Conservation (phyloP, 2,888 invertebrate genomes). For the Hydriomena furcata region DNA sequence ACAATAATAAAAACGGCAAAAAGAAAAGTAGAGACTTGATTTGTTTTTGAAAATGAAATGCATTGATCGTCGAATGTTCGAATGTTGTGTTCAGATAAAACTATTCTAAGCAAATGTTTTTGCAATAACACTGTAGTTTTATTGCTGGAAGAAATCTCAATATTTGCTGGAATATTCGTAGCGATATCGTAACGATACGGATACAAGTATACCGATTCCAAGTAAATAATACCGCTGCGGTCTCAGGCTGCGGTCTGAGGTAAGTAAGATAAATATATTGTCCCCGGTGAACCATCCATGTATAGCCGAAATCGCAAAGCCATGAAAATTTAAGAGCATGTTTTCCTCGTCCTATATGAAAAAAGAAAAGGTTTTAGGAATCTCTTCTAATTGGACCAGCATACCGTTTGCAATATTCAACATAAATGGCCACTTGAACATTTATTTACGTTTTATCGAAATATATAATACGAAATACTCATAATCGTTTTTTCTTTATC, state of each 20-base stretch:
- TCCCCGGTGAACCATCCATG: slow-evolving; percentile 35
- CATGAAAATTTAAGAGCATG: slow-evolving; percentile 36
- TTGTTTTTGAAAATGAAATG: no score
- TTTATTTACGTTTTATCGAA: slow-evolving; percentile 29
- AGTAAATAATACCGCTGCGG: slow-evolving; percentile 30
- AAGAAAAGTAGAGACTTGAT: no score
- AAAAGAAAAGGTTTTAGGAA: slow-evolving; percentile 31
- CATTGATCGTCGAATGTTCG: not conserved
- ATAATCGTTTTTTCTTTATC: slow-evolving; percentile 27
- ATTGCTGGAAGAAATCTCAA: not conserved
- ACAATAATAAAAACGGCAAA: no score
- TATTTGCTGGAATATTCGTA: slow-evolving; percentile 12
- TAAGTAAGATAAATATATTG: slow-evolving; percentile 38
- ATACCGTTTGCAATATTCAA: slow-evolving; percentile 18
- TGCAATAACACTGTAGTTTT: slow-evolving; percentile 10
- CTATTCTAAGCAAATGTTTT: slow-evolving; percentile 9
- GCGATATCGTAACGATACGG: slow-evolving; percentile 11
- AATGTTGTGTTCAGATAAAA: not conserved
- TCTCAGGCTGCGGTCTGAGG: slow-evolving; percentile 32
- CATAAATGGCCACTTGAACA: slow-evolving; percentile 30
- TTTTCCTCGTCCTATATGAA: slow-evolving; percentile 22
- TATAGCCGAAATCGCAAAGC: slow-evolving; percentile 33
- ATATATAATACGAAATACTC: slow-evolving; percentile 16
- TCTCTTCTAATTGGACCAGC: slow-evolving; percentile 32
- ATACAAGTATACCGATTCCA: slow-evolving; percentile 15